These are phyloP conservation scores for Drosophila persimilis DNA, from an alignment of 1,140 invertebrate species.

Conservation along the genomic window DNA sequence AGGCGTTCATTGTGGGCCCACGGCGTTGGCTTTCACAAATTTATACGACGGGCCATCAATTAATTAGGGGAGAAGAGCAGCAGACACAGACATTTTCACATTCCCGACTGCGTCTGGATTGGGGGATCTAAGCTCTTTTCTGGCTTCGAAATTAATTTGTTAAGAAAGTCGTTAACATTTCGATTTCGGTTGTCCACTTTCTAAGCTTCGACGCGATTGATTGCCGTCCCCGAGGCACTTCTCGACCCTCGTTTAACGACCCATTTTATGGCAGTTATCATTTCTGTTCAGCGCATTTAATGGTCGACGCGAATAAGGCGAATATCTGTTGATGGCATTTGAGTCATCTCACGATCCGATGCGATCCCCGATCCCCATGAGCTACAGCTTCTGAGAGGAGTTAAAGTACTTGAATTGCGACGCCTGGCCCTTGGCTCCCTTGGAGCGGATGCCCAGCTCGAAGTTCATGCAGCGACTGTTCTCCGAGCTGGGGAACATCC, in stretches of 20 bases:
- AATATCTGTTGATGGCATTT: not conserved
- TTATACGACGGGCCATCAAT: conserved; percentile 71
- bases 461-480: conserved; percentile 99
- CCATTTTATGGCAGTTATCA: conserved; percentile 56
- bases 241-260: conserved; percentile 49
- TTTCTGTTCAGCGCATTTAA: conserved; percentile 21
- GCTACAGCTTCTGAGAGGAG: conserved; percentile 17
- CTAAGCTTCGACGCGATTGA: conserved; percentile 36
- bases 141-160: conserved; percentile 63
- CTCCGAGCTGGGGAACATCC: conserved; percentile 95
- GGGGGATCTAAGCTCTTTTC: not conserved
- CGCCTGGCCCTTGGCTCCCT: conserved; percentile 85
- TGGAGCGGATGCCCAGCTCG: conserved; percentile 95
- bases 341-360: not conserved
- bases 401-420: conserved; percentile 34
- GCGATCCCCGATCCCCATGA: not conserved
- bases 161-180: conserved; percentile 73
- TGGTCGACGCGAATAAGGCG: not conserved
- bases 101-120: conserved; percentile 23
- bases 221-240: conserved; percentile 27
- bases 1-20: conserved; percentile 63
- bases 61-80: conserved; percentile 57
- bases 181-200: conserved; percentile 51
- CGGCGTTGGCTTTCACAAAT: conserved; percentile 77
- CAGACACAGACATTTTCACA: conserved; percentile 47